A percentile compares a stretch with the other conserved stretches of the same genome.
These are phyloP conservation scores for Rhinopomastus cyanomelas DNA, from an alignment of 2,113 vertebrate species.

Conservation along the genomic window DNA sequence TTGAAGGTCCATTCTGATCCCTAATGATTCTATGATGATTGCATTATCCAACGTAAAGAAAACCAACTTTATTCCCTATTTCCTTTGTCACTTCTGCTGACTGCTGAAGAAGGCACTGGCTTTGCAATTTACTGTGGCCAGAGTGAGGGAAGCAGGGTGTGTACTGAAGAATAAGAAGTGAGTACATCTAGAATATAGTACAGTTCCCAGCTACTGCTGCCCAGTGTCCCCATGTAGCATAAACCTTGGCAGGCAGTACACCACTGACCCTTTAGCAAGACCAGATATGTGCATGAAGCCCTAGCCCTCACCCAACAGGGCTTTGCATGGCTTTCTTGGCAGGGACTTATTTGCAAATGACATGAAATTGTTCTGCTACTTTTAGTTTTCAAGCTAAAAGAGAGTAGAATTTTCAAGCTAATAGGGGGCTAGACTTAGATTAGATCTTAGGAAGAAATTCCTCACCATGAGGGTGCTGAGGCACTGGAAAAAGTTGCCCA, in stretches of 20 bases:
- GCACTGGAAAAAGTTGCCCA: no score
- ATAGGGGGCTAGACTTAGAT: no score
- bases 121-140: not conserved
- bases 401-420: no score
- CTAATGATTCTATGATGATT: no score
- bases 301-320: not conserved
- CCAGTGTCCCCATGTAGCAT: accelerated
- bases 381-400: no score
- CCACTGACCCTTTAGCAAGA: not conserved
- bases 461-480: no score
- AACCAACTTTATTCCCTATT: not conserved
- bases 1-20: no score
- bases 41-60: no score
- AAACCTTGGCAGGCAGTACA: not conserved
- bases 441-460: no score
- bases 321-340: not conserved
- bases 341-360: not conserved
- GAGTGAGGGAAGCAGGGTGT: not conserved
- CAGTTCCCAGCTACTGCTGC: accelerated
- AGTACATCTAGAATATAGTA: not conserved
- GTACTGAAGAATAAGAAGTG: not conserved
- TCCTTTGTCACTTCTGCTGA: not conserved
- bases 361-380: accelerated
- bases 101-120: not conserved
- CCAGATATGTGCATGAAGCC: not conserved